Conservation (phyloP, 2,797 vertebrate genomes). For the Mastacembelus armatus region DNA sequence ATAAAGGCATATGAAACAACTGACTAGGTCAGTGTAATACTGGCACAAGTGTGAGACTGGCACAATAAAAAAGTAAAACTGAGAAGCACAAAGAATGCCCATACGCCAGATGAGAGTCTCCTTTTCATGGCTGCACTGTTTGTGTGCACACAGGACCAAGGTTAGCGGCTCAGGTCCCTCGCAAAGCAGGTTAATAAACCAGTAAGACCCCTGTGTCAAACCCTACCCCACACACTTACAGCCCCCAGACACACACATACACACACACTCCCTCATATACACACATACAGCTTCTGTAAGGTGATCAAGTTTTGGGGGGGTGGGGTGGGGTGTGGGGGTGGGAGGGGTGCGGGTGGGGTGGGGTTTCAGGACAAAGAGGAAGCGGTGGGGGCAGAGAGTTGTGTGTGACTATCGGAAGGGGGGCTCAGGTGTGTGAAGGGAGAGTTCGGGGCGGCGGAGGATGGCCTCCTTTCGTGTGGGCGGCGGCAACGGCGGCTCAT, state of each 20-base stretch:
- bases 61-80: slow-evolving; percentile 63
- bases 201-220: slow-evolving; percentile 57
- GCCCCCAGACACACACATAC: slow-evolving; percentile 16
- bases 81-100: slow-evolving; percentile 69
- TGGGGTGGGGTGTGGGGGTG: slow-evolving; percentile 50
- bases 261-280: slow-evolving; percentile 39
- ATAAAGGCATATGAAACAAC: slow-evolving; percentile 70
- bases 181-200: slow-evolving; percentile 71
- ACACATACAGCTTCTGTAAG: slow-evolving; percentile 75
- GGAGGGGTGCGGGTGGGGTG: slow-evolving; percentile 50
- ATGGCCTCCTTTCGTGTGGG: slow-evolving; percentile 88
- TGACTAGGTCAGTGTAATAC: slow-evolving; percentile 68
- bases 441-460: slow-evolving; percentile 89
- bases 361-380: slow-evolving; percentile 53
- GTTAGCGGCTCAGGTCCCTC: slow-evolving; percentile 68
- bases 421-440: slow-evolving; percentile 89
- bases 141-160: slow-evolving; percentile 77
- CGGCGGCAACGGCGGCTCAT: slow-evolving; percentile 87
- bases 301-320: slow-evolving; percentile 70
- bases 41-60: slow-evolving; percentile 81
- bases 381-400: slow-evolving; percentile 55
- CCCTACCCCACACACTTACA: slow-evolving; percentile 39
- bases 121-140: slow-evolving; percentile 67
- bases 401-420: slow-evolving; percentile 87
- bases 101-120: slow-evolving; percentile 52